Base-by-base conservation (phyloP, 2,888 invertebrate species). In the Plusia festucae region DNA sequence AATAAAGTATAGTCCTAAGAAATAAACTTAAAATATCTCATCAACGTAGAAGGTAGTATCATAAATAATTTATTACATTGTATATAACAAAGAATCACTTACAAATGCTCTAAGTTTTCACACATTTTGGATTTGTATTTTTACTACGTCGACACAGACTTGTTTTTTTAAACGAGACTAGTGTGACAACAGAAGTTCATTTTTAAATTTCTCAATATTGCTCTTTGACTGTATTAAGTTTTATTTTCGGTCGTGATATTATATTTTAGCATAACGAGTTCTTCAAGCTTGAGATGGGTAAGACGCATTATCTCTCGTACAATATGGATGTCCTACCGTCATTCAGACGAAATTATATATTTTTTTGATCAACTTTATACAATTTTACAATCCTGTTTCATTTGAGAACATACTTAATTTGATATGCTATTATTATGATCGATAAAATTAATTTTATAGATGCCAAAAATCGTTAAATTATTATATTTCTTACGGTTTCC, bases 211-310 rank as follows among this genome's bases (percentile, higher is more conserved):
- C 76, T 78, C 77, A 78, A 73, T 80, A 76, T 81, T 70, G 70
- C 68, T 74, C 63, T 81, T 77, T 78, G 78, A 80, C 77, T 84
- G 82, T 81, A 85, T 65, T n/a, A 54, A 75, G 75, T 85, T 83
- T 88, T 90, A 90, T 90, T 89, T 91, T 90, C 78, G 85, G 84
- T 85, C 84, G 82, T 90, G 88, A 87, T 91, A 86, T 88, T 86
- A 84, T 80, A 76, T 86, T 91, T 92, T 93, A 89, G 82, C 93
- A 94, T 93, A 94, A 94, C 94, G 61, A 81, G 93, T 93, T 93
- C 70, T 81, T 85, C 91, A 92, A 93, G 93, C 92, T 91, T 90
- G 87, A 78, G 76, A 78, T 83, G 76, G 83, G 79, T 82, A 76
- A 85, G 83, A 83, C 82, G 81, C 76, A 81, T 84, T 87, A 86